Evolutionary conservation across 2,888 invertebrate genomes (phyloP).

Genomic region (Lasius fuliginosus): DNA sequence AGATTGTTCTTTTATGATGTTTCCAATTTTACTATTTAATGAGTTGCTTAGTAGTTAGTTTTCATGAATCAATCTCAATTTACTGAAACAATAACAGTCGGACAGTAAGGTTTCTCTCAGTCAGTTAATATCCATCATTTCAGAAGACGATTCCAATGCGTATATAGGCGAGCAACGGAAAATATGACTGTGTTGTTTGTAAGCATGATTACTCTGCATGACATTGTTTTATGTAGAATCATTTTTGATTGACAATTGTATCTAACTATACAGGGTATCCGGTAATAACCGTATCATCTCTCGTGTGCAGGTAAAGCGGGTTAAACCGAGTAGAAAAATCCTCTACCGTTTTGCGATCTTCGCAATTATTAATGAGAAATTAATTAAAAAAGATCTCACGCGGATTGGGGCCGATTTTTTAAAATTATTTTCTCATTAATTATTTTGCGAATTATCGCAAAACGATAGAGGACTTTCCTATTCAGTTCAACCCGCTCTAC

Average conservation of each 20-base stretch:
- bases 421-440: no score
- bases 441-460: no score
- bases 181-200: slow-evolving; percentile 24
- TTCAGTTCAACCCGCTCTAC: no score
- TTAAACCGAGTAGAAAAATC: no score
- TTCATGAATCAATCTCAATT: slow-evolving; percentile 41
- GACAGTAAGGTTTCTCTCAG: not conserved
- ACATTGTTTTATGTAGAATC: slow-evolving; percentile 22
- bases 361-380: no score
- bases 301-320: no score
- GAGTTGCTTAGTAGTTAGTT: not conserved
- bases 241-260: not conserved
- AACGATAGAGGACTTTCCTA: no score
- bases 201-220: slow-evolving; percentile 43
- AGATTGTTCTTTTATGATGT: not conserved
- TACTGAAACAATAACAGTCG: slow-evolving; percentile 7
- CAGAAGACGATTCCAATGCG: slow-evolving; percentile 14
- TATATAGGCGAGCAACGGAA: slow-evolving; percentile 18
- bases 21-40: slow-evolving; percentile 22
- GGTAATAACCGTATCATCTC: no score
- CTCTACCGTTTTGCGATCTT: no score
- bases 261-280: no score
- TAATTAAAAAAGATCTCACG: no score
- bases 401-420: no score
- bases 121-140: slow-evolving; percentile 30